Evolutionary conservation across 2,888 invertebrate species (phyloP).

Genomic region (Spodoptera exigua): DNA sequence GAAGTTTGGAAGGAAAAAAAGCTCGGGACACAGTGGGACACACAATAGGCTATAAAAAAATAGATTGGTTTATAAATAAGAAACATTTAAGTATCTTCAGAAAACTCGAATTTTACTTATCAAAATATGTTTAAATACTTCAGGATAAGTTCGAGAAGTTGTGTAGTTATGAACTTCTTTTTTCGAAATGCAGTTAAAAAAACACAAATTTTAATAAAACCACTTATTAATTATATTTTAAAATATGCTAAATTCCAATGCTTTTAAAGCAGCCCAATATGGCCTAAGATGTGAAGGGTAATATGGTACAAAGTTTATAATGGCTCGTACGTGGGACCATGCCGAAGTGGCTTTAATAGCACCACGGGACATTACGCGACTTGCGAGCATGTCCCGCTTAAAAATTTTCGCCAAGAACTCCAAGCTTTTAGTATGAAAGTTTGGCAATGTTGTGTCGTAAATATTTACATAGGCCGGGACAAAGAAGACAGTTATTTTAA

Average conservation of each 20-base stretch:
- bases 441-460: constrained; percentile 32
- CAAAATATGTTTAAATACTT: too few relatives aligned
- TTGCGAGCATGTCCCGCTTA: constrained; percentile 53
- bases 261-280: constrained; percentile 55
- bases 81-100: too few relatives aligned
- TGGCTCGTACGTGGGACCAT: constrained; percentile 71
- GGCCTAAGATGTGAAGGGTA: constrained; percentile 64
- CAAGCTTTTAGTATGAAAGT: constrained; percentile 50
- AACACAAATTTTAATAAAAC: too few relatives aligned
- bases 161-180: too few relatives aligned
- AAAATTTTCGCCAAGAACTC: constrained; percentile 42
- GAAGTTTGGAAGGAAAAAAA: too few relatives aligned
- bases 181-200: too few relatives aligned
- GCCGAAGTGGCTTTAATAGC: constrained; percentile 70
- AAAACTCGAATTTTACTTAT: too few relatives aligned
- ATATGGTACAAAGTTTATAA: constrained; percentile 76
- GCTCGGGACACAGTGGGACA: too few relatives aligned
- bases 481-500: constrained; percentile 5
- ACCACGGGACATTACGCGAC: constrained; percentile 54
- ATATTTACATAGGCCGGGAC: constrained; percentile 34
- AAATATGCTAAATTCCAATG: constrained; percentile 38
- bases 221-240: background rate
- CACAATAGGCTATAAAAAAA: too few relatives aligned
- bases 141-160: too few relatives aligned
- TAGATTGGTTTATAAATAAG: too few relatives aligned